A percentile compares a stretch with the other conserved stretches of the same genome.
Evolutionary conservation across 1,140 invertebrate species (phyloP).

Genomic region (Sinella curviseta): DNA sequence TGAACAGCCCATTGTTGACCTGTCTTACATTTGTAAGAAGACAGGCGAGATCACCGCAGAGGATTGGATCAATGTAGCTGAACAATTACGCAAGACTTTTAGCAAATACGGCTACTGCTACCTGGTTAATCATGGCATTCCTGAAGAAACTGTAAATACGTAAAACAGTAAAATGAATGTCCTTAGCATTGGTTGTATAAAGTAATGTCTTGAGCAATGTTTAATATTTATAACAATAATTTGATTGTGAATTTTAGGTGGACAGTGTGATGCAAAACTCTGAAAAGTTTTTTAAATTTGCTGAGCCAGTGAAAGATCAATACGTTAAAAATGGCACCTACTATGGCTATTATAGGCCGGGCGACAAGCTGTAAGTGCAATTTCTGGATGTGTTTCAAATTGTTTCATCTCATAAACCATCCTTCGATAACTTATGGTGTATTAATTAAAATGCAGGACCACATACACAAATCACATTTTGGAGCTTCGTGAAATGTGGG

Average conservation of each 20-base stretch:
- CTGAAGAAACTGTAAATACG: conserved; percentile 28
- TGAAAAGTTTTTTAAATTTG: conserved; percentile 25
- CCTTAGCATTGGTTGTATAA: not conserved
- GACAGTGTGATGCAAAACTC: not conserved
- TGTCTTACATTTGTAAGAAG: conserved; percentile 25
- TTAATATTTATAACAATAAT: no score
- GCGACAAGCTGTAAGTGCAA: conserved; percentile 31
- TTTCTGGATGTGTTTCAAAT: not conserved
- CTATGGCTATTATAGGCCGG: conserved; percentile 38
- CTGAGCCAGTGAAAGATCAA: conserved; percentile 27
- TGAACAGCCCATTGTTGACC: conserved; percentile 29
- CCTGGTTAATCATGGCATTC: conserved; percentile 43
- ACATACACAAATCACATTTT: conserved; percentile 38
- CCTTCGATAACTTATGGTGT: not conserved
- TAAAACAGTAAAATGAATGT: not conserved
- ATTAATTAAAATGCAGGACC: conserved; percentile 17
- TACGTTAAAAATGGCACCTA: conserved; percentile 31
- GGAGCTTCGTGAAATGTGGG: conserved; percentile 38
- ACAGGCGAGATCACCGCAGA: not conserved
- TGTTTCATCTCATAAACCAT: not conserved
- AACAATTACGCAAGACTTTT: conserved; percentile 24
- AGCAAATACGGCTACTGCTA: conserved; percentile 40
- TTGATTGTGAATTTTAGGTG: not conserved
- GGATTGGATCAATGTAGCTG: conserved; percentile 35
- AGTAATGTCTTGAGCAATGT: not conserved